Percentiles rank a stretch among this genome's conserved stretches.
These are phyloP conservation scores for Lasius fuliginosus DNA, from an alignment of 2,888 invertebrate genomes.

Conservation along the genomic window DNA sequence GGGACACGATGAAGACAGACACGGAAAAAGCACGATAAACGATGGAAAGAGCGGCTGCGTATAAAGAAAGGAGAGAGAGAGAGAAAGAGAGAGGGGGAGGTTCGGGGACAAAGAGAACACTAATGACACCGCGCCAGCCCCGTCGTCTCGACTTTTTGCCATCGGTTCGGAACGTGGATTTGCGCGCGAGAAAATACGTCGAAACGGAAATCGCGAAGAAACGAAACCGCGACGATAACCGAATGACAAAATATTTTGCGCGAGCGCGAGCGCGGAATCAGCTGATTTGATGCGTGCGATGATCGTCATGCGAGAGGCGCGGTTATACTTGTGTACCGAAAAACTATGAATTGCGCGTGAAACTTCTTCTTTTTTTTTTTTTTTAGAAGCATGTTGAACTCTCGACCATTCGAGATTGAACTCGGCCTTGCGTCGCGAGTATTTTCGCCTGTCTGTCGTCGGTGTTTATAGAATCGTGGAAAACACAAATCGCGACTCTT, in stretches of 20 bases:
- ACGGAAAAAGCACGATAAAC: conserved; percentile 61
- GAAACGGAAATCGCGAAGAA: conserved; percentile 35
- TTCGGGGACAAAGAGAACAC: conserved; percentile 72
- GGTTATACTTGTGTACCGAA: not conserved
- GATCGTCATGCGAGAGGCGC: conserved; percentile 2
- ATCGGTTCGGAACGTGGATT: conserved; percentile 69
- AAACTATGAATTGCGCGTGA: not conserved
- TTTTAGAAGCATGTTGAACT: not conserved
- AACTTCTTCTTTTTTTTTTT: not conserved
- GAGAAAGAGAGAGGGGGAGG: not conserved
- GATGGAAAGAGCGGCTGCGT: conserved; percentile 20
- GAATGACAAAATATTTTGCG: conserved; percentile 18
- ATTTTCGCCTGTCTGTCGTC: not conserved
- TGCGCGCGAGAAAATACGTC: conserved; percentile 67
- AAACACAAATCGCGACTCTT: not conserved
- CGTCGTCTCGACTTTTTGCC: conserved; percentile 76
- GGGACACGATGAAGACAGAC: conserved; percentile 47
- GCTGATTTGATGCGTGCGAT: not conserved
- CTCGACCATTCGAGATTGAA: not conserved
- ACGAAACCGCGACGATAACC: conserved; percentile 42
- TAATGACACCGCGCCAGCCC: conserved; percentile 82
- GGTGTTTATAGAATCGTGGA: not conserved
- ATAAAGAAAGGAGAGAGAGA: conserved; percentile 56
- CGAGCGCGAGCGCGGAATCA: no score
- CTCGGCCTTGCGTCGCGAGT: not conserved